A percentile compares a stretch with the other conserved stretches of the same genome.
Evolutionary conservation across 1,140 invertebrate genomes (phyloP).

Genomic region (Drepana arcuata): DNA sequence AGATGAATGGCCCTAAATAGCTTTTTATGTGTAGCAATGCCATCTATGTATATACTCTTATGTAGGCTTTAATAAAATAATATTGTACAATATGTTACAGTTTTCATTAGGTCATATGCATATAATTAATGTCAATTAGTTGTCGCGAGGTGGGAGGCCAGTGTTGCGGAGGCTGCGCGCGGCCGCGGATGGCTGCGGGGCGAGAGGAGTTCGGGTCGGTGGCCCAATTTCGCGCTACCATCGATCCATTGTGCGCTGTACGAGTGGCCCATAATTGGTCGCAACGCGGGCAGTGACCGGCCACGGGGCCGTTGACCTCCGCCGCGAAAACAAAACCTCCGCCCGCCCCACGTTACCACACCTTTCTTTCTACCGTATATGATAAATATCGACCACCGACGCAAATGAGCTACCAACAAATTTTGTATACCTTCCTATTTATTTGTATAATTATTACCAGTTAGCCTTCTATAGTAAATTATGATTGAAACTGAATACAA

Average conservation of each 20-base stretch:
- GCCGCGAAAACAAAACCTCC: conserved; percentile 65
- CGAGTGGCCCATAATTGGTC: conserved; percentile 71
- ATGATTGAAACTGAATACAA: too few relatives aligned
- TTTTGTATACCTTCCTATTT: too few relatives aligned
- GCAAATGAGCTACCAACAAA: conserved; percentile 4
- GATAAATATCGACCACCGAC: conserved; percentile 6
- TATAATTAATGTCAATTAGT: too few relatives aligned
- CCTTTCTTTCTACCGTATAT: conserved; percentile 9
- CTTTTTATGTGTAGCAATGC: too few relatives aligned
- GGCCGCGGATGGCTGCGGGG: conserved; percentile 18
- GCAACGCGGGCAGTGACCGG: conserved; percentile 62
- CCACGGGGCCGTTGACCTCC: conserved; percentile 54
- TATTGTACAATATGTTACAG: too few relatives aligned
- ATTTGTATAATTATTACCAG: too few relatives aligned
- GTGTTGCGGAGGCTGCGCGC: conserved; percentile 23
- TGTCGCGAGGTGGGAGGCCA: conserved; percentile 10
- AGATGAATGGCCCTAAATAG: too few relatives aligned
- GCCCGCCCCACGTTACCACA: conserved; percentile 25
- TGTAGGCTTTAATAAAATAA: too few relatives aligned
- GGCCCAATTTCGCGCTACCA: conserved; percentile 66
- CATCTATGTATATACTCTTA: too few relatives aligned
- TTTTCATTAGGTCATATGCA: too few relatives aligned
- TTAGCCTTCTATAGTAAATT: too few relatives aligned
- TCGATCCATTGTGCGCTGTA: conserved; percentile 70
- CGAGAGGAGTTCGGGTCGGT: conserved; percentile 39